Percentiles rank a stretch among this genome's conserved stretches.
phyloP scores from a whole-genome alignment of 2,888 invertebrate genomes.

The Acleris laterana region DNA sequence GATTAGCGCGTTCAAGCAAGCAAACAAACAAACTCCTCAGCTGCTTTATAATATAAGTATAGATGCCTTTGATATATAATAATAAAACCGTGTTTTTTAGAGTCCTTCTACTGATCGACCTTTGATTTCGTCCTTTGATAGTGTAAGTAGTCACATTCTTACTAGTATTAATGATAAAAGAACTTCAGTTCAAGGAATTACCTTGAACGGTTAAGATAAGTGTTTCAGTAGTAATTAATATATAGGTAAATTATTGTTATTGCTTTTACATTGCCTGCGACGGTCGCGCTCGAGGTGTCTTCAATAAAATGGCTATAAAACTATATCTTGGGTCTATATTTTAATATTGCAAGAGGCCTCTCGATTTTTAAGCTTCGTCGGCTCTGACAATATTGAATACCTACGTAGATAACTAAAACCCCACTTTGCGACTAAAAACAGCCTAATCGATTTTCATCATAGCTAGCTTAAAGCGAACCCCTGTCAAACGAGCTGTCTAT shows the following conservation, averaged over 20 bases:
- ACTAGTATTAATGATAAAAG: constrained; percentile 11
- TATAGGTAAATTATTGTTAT: constrained; percentile 5
- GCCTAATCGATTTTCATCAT: too few relatives aligned
- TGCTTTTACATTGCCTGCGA: neutral
- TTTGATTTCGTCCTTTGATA: constrained; percentile 27
- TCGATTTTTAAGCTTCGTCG: too few relatives aligned
- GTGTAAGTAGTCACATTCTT: neutral
- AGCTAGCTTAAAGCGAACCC: too few relatives aligned
- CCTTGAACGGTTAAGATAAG: constrained; percentile 26
- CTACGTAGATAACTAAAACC: too few relatives aligned
- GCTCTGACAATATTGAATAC: too few relatives aligned
- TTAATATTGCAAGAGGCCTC: neutral
- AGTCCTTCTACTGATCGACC: neutral
- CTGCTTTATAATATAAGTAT: too few relatives aligned
- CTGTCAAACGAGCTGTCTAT: too few relatives aligned
- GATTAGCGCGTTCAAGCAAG: too few relatives aligned
- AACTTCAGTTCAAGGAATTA: constrained; percentile 25
- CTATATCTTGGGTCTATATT: neutral
- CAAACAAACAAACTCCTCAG: too few relatives aligned
- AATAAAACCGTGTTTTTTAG: too few relatives aligned
- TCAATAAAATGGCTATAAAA: constrained; percentile 18
- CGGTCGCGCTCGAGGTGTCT: constrained; percentile 9
- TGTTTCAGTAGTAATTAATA: constrained; percentile 18
- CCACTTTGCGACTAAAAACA: too few relatives aligned
- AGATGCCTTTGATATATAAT: too few relatives aligned